Evolutionary conservation across 2,113 vertebrate species (phyloP).

Genomic region (Chaenocephalus aceratus): DNA sequence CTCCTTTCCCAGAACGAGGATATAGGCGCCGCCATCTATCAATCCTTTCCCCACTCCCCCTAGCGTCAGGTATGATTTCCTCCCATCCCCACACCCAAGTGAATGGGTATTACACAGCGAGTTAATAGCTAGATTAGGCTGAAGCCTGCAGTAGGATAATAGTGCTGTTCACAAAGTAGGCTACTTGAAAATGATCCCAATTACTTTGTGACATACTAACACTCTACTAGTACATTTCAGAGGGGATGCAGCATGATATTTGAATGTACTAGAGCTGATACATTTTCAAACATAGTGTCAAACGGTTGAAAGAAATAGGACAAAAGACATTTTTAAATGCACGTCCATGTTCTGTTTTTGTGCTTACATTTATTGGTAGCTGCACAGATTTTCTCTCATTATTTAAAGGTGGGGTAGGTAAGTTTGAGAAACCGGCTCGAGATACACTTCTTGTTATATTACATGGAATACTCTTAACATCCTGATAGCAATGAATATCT

Average conservation of each 20-base stretch:
- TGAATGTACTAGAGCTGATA: not conserved
- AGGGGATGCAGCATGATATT: not conserved
- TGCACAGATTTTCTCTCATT: not conserved
- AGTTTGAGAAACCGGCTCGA: no score
- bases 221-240: not conserved
- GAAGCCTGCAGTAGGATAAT: constrained; percentile 44
- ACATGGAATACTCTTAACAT: no score
- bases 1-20: constrained; percentile 25
- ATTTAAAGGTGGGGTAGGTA: no score
- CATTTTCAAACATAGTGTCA: not conserved
- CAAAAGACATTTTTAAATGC: not conserved
- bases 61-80: constrained; percentile 12
- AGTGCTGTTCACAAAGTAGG: constrained; percentile 1
- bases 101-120: constrained; percentile 31
- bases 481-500: no score
- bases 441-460: no score
- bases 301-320: not conserved
- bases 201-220: not conserved
- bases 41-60: not conserved
- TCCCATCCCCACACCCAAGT: constrained; percentile 32
- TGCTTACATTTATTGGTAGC: not conserved
- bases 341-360: not conserved
- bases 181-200: constrained; percentile 31
- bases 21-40: constrained; percentile 28
- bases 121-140: constrained; percentile 33